Base-by-base conservation (phyloP, 2,888 invertebrate species). In the Drosophila borborema region DNA sequence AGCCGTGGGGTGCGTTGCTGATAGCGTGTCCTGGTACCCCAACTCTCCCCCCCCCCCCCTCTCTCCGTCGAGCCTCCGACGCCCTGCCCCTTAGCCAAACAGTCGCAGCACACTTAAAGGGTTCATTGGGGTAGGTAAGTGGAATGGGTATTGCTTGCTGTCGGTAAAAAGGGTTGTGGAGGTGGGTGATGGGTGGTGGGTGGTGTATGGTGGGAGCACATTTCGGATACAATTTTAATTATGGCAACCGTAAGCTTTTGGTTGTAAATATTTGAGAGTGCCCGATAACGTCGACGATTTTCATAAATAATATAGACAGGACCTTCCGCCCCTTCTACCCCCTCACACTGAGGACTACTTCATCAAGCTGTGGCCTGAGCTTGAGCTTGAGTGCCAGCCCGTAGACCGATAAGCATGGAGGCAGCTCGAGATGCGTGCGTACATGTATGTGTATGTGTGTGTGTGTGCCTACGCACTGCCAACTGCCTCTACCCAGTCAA, bases 151-250 rank as follows among this genome's bases (percentile, higher is more conserved):
- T 34, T 34, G 51, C 51, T 51, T 51, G 51, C 51, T 12, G 1
- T 3, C 51, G 18, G 34, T 31, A n/a, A 51, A 34, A 51, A 51
- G 51, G 51, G 51, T 51, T 51, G 51, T 18, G 40, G 55, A 28
- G 28, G 2, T 10, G 40, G 12, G 36, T 3, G 36, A 0, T 12
- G 31, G 51, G 51, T 8, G 53, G 2, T 23, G 40, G 9, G 40
- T 6, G 23, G 4, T 23, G 23, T 3, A 4, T 20, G 38, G 53
- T 70, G 20, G 65, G 77, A 80, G 83, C 77, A 89, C 86, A 86
- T 90, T 91, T 91, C 87, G 91, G 92, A 88, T 91, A 91, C 91
- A 91, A 91, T 92, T 91, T 91, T 91, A 91, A 91, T 91, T 91
- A 91, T 91, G 91, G 89, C 91, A 90, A 92, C 91, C 91, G 91